Evolutionary conservation across 30 jellyfish, hydroid and myxozoan genomes (phyloP).

Genomic region (Euphysa ruthae): DNA sequence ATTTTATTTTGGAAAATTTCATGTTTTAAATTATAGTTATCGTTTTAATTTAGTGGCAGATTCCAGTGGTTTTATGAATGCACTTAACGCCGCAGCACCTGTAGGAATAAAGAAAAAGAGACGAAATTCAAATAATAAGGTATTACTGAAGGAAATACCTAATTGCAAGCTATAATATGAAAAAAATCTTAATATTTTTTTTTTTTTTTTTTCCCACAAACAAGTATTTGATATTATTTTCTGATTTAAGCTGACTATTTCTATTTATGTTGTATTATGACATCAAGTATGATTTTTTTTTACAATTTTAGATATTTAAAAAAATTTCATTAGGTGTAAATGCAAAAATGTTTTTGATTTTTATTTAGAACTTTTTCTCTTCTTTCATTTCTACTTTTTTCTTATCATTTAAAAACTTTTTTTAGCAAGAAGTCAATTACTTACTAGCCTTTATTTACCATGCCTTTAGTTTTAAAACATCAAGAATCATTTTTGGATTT

Average conservation of each 20-base stretch:
- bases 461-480: no score
- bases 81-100: constrained; percentile 68
- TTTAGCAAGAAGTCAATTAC: no score
- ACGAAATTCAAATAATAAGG: constrained; percentile 26
- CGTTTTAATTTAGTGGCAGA: constrained; percentile 50
- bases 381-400: no score
- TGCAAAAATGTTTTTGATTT: no score
- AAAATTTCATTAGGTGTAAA: neutral
- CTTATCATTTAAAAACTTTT: no score
- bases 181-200: no score
- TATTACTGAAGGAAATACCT: neutral
- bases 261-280: neutral
- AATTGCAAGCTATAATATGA: neutral
- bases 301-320: neutral
- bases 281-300: neutral
- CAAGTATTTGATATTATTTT: no score
- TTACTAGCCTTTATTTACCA: no score
- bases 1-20: neutral
- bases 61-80: constrained; percentile 82
- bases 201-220: no score
- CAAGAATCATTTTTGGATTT: constrained; percentile 1
- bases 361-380: no score
- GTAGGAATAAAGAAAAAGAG: constrained; percentile 53
- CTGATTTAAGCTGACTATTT: no score
- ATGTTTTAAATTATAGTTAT: no score